A percentile compares a stretch with the other conserved stretches of the same genome.
These are phyloP conservation scores for Natator depressus DNA, from an alignment of 2,113 vertebrate species.

Conservation along the genomic window DNA sequence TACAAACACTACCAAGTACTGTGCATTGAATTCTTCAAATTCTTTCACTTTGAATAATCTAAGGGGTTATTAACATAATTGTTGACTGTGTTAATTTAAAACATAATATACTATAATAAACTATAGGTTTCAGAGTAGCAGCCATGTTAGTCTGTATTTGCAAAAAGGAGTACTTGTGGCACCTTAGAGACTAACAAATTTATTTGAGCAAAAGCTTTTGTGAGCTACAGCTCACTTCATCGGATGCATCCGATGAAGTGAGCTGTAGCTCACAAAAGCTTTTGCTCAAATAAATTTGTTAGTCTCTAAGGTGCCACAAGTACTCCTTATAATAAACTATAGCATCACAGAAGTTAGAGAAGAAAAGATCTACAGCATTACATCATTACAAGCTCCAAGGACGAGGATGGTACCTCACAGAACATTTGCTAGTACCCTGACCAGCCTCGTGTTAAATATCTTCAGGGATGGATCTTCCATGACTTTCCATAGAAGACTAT, in stretches of 20 bases:
- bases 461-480: background rate
- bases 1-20: background rate
- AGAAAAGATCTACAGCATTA: background rate
- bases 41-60: background rate
- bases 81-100: background rate
- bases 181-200: no score
- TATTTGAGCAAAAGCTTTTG: no score
- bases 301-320: no score
- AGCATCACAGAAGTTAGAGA: background rate
- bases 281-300: no score
- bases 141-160: no score
- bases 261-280: no score
- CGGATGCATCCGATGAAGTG: no score
- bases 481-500: background rate
- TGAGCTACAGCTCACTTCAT: no score
- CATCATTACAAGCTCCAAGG: background rate
- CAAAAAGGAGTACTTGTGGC: no score
- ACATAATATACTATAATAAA: background rate
- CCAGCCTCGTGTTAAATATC: background rate
- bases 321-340: background rate
- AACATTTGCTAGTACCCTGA: background rate
- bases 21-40: background rate
- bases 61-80: background rate
- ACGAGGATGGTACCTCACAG: background rate
- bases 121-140: background rate